Conservation (phyloP, 2,113 vertebrate species). For the Mixornis gularis region DNA sequence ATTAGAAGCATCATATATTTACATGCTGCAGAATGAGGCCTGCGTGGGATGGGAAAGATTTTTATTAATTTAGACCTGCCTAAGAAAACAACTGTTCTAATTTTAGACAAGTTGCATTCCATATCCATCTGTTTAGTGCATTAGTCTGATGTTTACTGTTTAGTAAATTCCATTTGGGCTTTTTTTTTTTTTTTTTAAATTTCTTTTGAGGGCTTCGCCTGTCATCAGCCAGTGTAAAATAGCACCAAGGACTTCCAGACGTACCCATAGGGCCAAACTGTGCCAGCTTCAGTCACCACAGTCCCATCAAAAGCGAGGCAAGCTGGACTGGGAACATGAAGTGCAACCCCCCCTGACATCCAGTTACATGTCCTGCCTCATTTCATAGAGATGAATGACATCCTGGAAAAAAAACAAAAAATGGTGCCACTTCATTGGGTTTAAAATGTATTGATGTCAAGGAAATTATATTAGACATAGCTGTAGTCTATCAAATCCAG, state of each 20-base stretch:
- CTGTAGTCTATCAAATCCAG: neutral
- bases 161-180: neutral
- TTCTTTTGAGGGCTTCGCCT: neutral
- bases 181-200: neutral
- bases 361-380: neutral
- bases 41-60: neutral
- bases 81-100: constrained; percentile 33
- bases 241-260: neutral
- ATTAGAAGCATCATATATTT: neutral
- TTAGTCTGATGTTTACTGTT: constrained; percentile 4
- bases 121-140: constrained; percentile 18
- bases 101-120: constrained; percentile 37
- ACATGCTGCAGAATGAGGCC: neutral
- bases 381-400: constrained; percentile 6
- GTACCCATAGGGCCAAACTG: neutral
- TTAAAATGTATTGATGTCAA: neutral
- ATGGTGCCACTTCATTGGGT: neutral
- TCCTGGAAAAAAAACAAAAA: neutral
- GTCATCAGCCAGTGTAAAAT: neutral
- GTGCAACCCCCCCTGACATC: neutral
- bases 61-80: constrained; percentile 9
- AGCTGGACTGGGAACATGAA: neutral
- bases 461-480: neutral
- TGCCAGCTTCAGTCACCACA: neutral
- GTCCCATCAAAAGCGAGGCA: neutral